Evolutionary conservation across 2,888 invertebrate species (phyloP).

Genomic region (Aporophyla lueneburgensis): DNA sequence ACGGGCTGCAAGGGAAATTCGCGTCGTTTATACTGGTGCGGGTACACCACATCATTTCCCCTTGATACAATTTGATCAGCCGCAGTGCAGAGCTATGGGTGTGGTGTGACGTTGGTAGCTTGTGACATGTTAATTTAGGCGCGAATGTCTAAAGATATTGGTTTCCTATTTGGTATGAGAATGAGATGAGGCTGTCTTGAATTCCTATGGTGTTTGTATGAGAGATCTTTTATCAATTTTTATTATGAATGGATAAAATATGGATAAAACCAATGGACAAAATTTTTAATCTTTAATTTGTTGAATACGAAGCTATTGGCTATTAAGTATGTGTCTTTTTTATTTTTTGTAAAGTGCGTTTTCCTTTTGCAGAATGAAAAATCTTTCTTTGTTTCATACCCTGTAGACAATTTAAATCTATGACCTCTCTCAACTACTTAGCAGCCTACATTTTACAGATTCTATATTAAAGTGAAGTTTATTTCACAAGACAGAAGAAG

Average conservation of each 20-base stretch:
- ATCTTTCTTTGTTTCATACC: not conserved
- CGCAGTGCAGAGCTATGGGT: constrained; percentile 4
- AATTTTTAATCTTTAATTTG: no score
- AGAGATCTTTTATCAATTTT: not conserved
- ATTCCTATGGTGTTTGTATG: not conserved
- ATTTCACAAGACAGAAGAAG: no score
- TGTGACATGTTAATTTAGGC: constrained; percentile 43
- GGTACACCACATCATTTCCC: constrained; percentile 56
- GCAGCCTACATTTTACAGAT: not conserved
- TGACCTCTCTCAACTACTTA: not conserved
- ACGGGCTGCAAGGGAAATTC: constrained; percentile 72
- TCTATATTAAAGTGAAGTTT: not conserved
- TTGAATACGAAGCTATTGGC: no score
- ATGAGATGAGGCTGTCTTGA: not conserved
- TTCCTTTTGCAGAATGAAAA: no score
- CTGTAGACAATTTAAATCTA: not conserved
- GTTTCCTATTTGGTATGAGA: not conserved
- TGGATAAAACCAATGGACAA: no score
- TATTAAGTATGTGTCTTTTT: no score
- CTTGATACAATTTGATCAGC: constrained; percentile 52
- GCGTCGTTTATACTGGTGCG: constrained; percentile 58
- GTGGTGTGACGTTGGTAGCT: not conserved
- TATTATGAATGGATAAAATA: no score
- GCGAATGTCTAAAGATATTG: constrained; percentile 19
- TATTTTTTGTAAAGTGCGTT: no score